Evolutionary conservation across 1,140 invertebrate genomes (phyloP).

Genomic region (Aphaenogaster floridana): DNA sequence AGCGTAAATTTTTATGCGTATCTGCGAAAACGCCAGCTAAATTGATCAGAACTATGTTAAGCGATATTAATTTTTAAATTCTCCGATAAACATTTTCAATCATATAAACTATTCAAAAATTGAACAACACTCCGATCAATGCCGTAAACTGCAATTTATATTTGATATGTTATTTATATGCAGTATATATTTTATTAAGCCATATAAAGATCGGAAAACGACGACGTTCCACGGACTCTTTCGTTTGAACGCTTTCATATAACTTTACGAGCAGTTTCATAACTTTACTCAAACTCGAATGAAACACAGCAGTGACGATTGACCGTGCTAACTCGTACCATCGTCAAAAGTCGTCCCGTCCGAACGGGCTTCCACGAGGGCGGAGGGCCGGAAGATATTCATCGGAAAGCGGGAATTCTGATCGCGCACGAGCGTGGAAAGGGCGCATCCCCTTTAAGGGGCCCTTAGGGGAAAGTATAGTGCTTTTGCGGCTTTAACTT

Average conservation of each 20-base stretch:
- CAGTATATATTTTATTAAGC: conserved; percentile 3
- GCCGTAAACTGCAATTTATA: not conserved
- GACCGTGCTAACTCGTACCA: conserved; percentile 12
- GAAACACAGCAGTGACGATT: conserved; percentile 34
- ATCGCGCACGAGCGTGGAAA: not conserved
- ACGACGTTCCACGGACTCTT: not conserved
- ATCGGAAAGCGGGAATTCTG: not conserved
- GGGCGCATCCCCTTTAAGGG: conserved; percentile 73
- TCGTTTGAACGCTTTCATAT: not conserved
- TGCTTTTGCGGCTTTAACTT: conserved; percentile 76
- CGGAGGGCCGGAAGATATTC: not conserved
- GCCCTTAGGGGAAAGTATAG: conserved; percentile 73
- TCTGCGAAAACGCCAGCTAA: not conserved
- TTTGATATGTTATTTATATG: conserved; percentile 7
- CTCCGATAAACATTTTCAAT: not conserved
- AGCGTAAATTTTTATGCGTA: not conserved
- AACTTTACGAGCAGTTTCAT: conserved; percentile 31
- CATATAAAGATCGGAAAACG: conserved; percentile 13
- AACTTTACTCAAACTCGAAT: conserved; percentile 1
- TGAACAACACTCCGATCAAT: not conserved
- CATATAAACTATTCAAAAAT: not conserved
- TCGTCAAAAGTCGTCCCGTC: conserved; percentile 30
- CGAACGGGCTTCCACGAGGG: conserved; percentile 18
- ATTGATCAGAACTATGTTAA: not conserved
- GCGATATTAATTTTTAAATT: not conserved